phyloP scores from a whole-genome alignment of 2,797 vertebrate species.

The Tachyglossus aculeatus region DNA sequence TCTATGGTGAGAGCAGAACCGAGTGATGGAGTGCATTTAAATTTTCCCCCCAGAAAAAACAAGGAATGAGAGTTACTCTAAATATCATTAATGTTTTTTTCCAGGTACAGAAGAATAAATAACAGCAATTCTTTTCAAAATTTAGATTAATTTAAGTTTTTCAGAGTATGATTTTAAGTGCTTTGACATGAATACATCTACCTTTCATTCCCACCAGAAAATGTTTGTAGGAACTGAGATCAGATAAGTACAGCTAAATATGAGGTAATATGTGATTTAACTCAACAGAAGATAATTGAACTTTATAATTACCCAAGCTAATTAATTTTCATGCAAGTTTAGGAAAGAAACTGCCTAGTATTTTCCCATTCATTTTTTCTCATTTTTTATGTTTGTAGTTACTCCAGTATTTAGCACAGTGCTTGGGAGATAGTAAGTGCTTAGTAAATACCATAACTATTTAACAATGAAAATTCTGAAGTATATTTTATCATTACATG shows the following conservation, averaged over 20 bases:
- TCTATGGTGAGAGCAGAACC: too few relatives aligned
- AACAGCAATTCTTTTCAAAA: not conserved
- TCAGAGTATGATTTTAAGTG: too few relatives aligned
- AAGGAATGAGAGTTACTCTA: not conserved
- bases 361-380: too few relatives aligned
- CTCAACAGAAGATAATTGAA: not conserved
- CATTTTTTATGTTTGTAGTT: too few relatives aligned
- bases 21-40: not conserved
- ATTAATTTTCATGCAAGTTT: not conserved
- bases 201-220: not conserved
- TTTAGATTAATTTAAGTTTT: too few relatives aligned
- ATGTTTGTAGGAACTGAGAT: not conserved
- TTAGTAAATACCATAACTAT: too few relatives aligned
- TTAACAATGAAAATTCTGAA: not conserved
- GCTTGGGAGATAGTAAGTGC: too few relatives aligned
- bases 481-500: not conserved
- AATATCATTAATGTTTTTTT: not conserved
- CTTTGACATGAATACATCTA: not conserved
- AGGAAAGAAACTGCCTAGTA: too few relatives aligned
- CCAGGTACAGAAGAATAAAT: not conserved
- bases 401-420: too few relatives aligned
- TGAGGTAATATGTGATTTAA: conserved; percentile 7
- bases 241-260: not conserved
- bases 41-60: not conserved
- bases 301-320: not conserved